A percentile compares a stretch with the other conserved stretches of the same genome.
phyloP scores from a whole-genome alignment of 2,888 invertebrate species.

The Plebejus argus region DNA sequence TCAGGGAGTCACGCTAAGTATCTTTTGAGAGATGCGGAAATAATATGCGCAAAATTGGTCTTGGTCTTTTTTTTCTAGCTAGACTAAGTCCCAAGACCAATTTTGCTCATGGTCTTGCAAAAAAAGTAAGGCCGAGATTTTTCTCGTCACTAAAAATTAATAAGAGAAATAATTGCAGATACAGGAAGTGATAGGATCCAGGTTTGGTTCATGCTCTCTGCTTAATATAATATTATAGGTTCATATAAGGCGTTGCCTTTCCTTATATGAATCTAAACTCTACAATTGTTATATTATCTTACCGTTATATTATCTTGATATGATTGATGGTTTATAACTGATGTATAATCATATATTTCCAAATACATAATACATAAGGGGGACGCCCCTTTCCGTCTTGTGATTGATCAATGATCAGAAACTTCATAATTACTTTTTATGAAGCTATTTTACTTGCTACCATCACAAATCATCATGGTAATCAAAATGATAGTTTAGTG shows the following conservation, averaged over 20 bases:
- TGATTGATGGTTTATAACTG: not conserved
- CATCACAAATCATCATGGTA: too few relatives aligned
- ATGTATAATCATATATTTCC: not conserved
- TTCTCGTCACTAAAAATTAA: too few relatives aligned
- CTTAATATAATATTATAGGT: too few relatives aligned
- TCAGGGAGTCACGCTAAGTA: too few relatives aligned
- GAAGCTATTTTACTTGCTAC: not conserved
- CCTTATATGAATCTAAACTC: not conserved
- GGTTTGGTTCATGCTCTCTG: not conserved
- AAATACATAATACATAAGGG: not conserved
- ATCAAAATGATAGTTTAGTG: too few relatives aligned
- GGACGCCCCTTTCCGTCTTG: not conserved
- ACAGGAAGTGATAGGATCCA: not conserved
- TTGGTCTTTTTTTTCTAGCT: too few relatives aligned
- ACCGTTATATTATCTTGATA: not conserved
- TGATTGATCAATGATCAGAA: not conserved
- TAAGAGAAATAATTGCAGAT: not conserved
- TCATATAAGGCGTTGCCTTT: not conserved
- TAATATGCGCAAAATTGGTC: too few relatives aligned
- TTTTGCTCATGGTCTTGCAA: not conserved
- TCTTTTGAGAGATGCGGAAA: too few relatives aligned
- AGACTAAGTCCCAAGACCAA: too few relatives aligned
- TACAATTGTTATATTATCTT: not conserved
- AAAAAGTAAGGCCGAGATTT: not conserved
- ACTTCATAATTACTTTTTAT: not conserved